Evolutionary conservation across 2,888 invertebrate genomes (phyloP).

Genomic region (Deroplatys truncata): DNA sequence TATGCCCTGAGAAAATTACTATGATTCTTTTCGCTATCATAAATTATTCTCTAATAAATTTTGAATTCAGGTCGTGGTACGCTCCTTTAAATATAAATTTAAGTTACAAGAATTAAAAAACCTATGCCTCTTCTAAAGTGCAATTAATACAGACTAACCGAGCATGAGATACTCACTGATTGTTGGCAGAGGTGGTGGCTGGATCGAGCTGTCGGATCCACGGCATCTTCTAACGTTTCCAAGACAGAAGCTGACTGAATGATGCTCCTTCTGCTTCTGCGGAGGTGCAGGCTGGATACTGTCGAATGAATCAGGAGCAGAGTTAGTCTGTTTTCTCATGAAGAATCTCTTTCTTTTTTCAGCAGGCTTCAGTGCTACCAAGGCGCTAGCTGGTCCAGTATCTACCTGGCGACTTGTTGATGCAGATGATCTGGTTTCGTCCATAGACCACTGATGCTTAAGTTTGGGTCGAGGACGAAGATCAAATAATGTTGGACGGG

Average conservation of each 20-base stretch:
- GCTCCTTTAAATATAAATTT: no score
- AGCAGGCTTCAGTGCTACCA: slow-evolving; percentile 27
- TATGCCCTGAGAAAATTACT: no score
- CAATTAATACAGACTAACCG: no score
- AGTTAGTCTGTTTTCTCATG: slow-evolving; percentile 41
- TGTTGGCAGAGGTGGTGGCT: slow-evolving; percentile 30
- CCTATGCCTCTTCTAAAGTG: no score
- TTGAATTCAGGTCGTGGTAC: no score
- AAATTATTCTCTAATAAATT: no score
- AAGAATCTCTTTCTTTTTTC: slow-evolving; percentile 39
- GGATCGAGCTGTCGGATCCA: slow-evolving; percentile 30
- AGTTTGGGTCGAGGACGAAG: slow-evolving; percentile 30
- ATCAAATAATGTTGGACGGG: slow-evolving; percentile 26
- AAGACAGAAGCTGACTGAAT: slow-evolving; percentile 32
- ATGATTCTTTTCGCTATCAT: no score
- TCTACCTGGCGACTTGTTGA: slow-evolving; percentile 3
- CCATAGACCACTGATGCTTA: slow-evolving; percentile 34
- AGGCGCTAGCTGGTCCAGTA: not conserved
- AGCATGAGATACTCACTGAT: slow-evolving; percentile 30
- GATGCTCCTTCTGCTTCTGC: slow-evolving; percentile 30
- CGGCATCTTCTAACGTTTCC: slow-evolving; percentile 31
- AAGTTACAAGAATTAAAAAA: no score
- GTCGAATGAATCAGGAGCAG: slow-evolving; percentile 43
- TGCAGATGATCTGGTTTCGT: slow-evolving; percentile 28
- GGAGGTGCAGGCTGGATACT: slow-evolving; percentile 25